These are phyloP conservation scores for Triplophysa yarkandensis DNA, from an alignment of 2,797 vertebrate genomes.

Conservation along the genomic window DNA sequence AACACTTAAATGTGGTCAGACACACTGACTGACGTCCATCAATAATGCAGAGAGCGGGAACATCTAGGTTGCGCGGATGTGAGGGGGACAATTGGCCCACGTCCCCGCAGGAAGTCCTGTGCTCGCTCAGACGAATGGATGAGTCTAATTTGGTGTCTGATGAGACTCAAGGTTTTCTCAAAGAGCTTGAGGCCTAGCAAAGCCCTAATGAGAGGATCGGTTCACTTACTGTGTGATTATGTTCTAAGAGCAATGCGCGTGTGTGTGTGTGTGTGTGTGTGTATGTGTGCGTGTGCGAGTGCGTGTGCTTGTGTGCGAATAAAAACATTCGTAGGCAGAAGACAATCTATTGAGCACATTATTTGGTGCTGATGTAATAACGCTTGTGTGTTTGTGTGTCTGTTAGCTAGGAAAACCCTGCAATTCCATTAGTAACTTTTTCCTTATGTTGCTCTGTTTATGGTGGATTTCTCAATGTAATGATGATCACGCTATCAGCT, in stretches of 20 bases:
- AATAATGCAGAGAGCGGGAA: conserved; percentile 73
- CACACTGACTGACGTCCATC: conserved; percentile 70
- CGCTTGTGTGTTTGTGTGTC: conserved; percentile 26
- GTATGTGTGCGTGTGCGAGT: background rate
- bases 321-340: conserved; percentile 34
- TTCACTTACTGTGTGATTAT: conserved; percentile 24
- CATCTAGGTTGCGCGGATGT: conserved; percentile 59
- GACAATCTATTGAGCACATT: conserved; percentile 37
- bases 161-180: conserved; percentile 46
- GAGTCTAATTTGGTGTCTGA: conserved; percentile 69
- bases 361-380: conserved; percentile 22
- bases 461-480: background rate
- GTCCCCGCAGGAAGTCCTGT: conserved; percentile 62
- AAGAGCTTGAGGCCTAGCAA: conserved; percentile 15
- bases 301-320: conserved; percentile 16
- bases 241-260: conserved; percentile 15
- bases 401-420: conserved; percentile 18
- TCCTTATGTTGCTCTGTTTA: conserved; percentile 3
- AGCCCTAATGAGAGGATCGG: conserved; percentile 28
- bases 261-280: conserved; percentile 25
- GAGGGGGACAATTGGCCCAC: conserved; percentile 59
- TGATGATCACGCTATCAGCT: background rate
- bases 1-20: conserved; percentile 75
- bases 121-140: conserved; percentile 65
- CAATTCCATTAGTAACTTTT: conserved; percentile 1